Percentiles rank a stretch among this genome's conserved stretches.
Evolutionary conservation across 2,888 invertebrate species (phyloP).

Genomic region (Philonicus albiceps): DNA sequence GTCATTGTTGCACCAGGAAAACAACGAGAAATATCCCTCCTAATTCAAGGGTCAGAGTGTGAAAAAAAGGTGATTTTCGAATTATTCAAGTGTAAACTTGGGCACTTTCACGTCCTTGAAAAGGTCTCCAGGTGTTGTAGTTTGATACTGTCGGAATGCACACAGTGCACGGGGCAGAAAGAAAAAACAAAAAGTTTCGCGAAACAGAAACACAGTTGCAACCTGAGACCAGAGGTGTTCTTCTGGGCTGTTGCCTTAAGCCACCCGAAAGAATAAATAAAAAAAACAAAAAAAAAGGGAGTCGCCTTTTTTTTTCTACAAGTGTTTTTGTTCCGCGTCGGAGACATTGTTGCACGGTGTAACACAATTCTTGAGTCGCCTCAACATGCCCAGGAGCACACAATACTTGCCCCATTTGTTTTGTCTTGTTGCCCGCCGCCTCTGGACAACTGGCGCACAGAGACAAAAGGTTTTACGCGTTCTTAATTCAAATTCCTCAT

Average conservation of each 20-base stretch:
- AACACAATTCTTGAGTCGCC: not conserved
- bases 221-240: slow-evolving; percentile 5
- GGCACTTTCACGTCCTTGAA: slow-evolving; percentile 17
- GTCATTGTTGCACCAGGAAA: not conserved
- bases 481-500: not conserved
- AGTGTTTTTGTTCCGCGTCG: not conserved
- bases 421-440: not conserved
- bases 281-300: not conserved
- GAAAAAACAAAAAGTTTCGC: not conserved
- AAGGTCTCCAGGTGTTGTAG: slow-evolving; percentile 27
- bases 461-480: not conserved
- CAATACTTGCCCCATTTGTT: not conserved
- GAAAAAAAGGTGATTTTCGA: not conserved
- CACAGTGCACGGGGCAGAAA: not conserved
- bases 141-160: not conserved
- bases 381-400: not conserved
- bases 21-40: not conserved
- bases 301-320: not conserved
- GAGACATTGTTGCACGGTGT: not conserved
- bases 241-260: slow-evolving; percentile 2
- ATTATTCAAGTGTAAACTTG: not conserved
- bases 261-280: not conserved
- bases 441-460: not conserved
- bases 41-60: not conserved
- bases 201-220: not conserved